Evolutionary conservation across 2,888 invertebrate genomes (phyloP), one percentile per base, ranked within the genome.

Genomic region (Drosophila infuscata): DNA sequence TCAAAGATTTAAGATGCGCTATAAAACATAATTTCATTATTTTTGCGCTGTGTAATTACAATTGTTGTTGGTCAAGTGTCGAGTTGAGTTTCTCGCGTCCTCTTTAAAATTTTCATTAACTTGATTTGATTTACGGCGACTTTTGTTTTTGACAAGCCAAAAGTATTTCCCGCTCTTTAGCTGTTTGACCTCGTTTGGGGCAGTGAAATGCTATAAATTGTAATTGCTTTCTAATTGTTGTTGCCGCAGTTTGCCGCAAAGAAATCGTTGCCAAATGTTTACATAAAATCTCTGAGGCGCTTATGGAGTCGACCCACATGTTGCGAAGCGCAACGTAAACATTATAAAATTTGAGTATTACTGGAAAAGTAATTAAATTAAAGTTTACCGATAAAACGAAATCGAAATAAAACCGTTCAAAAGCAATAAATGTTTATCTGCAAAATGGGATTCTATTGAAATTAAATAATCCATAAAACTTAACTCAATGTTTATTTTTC

Each of bases 1-100:
- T 58, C 68, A 77, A 68, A 63, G 74, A 68, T 73, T 66, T 73
- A 52, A 71, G 69, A 56, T 62, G 70, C 73, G 74, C 86, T 74
- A 79, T 87, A 81, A 87, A 90, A 78, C 71, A 90, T 86, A 79
- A 83, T 88, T 87, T 85, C 79, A 87, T 87, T 86, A 88, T 76
- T 85, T 79, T 54, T 59, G 52, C 35, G 64, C 70, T 70, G 61
- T 70, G 74, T 83, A 83, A 90, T 87, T 86, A 76, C 88, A 77
- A 73, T 67, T 73, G 67, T 67, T 66, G 30, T 59, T 80, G 80
- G 76, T 71, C 81, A 77, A 70, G 48, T 66, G 76, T 25, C 54
- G 63, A 67, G 33, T 79, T 41, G 25, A 61, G 62, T 57, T 70
- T 74, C 60, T 53, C 52, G 75, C 63, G 66, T 41, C 62, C 70